Evolutionary conservation across 2,888 invertebrate species (phyloP).

Genomic region (Achlya flavicornis): DNA sequence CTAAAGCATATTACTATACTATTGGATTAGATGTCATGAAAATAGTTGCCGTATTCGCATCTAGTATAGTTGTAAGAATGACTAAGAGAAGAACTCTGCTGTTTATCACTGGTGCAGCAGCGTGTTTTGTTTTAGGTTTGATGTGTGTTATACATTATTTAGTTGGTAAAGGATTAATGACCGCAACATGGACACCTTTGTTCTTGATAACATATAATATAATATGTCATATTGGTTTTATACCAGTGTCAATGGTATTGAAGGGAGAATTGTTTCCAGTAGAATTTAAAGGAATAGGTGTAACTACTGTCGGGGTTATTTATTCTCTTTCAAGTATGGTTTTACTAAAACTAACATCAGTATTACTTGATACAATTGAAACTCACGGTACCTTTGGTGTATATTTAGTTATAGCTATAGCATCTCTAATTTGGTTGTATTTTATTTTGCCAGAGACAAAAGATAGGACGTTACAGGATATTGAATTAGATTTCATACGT

Average conservation of each 20-base stretch:
- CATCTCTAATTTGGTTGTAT: conserved; percentile 9
- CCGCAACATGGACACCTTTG: not conserved
- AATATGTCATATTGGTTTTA: conserved; percentile 27
- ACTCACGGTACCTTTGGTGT: conserved; percentile 8
- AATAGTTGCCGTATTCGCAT: conserved; percentile 25
- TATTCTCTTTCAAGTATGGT: conserved; percentile 27
- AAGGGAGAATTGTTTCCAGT: conserved; percentile 30
- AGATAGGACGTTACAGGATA: conserved; percentile 28
- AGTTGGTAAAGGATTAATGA: not conserved
- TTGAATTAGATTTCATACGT: conserved; percentile 16
- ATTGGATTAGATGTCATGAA: conserved; percentile 26
- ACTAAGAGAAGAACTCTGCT: conserved; percentile 9
- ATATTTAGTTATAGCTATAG: conserved; percentile 6
- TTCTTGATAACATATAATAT: conserved; percentile 22
- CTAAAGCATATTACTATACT: conserved; percentile 27
- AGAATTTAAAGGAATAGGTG: conserved; percentile 28
- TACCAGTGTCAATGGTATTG: conserved; percentile 29
- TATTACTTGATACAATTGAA: conserved; percentile 18
- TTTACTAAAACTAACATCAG: conserved; percentile 27
- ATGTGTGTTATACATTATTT: conserved; percentile 4
- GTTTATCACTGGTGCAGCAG: not conserved
- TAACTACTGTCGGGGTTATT: conserved; percentile 24
- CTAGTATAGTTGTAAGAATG: conserved; percentile 18
- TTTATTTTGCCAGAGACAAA: conserved; percentile 24
- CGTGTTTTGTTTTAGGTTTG: conserved; percentile 11